Evolutionary conservation across 1,140 invertebrate genomes (phyloP).

Genomic region (Orussus abietinus): DNA sequence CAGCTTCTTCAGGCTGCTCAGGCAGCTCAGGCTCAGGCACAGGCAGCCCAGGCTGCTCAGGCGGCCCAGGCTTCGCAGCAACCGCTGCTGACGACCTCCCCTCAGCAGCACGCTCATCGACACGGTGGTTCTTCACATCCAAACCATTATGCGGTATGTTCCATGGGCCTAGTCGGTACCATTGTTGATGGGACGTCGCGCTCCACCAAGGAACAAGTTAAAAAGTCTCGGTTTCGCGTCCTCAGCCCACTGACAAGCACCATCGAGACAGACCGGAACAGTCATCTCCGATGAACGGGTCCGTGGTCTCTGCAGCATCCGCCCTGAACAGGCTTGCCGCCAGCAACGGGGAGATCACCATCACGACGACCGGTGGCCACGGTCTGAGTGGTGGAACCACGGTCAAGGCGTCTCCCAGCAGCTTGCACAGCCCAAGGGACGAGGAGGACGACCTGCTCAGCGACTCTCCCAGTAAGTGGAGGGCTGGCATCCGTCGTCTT

Average conservation of each 20-base stretch:
- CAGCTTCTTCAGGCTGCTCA: slow-evolving; percentile 50
- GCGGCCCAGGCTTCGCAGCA: slow-evolving; percentile 48
- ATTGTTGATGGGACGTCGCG: too few relatives aligned
- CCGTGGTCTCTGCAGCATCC: slow-evolving; percentile 47
- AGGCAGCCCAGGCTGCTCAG: slow-evolving; percentile 41
- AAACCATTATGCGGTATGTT: slow-evolving; percentile 48
- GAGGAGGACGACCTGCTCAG: slow-evolving; percentile 67
- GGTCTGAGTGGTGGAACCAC: slow-evolving; percentile 48
- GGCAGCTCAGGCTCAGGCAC: slow-evolving; percentile 36
- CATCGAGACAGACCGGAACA: slow-evolving; percentile 49
- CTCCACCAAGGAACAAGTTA: neutral
- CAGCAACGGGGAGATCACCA: slow-evolving; percentile 73
- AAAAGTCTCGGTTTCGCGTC: slow-evolving; percentile 11
- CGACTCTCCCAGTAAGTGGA: slow-evolving; percentile 75
- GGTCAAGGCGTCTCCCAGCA: slow-evolving; percentile 43
- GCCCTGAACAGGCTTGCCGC: slow-evolving; percentile 65
- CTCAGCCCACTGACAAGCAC: slow-evolving; percentile 47
- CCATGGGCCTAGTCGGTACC: slow-evolving; percentile 3
- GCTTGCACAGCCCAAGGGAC: slow-evolving; percentile 47
- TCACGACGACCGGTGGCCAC: slow-evolving; percentile 71
- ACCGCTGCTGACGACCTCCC: slow-evolving; percentile 51
- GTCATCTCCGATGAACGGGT: slow-evolving; percentile 49
- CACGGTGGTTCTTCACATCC: slow-evolving; percentile 48
- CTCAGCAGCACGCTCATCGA: slow-evolving; percentile 47
- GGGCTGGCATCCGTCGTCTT: neutral